A percentile compares a stretch with the other conserved stretches of the same genome.
Evolutionary conservation across 2,888 invertebrate genomes (phyloP).

Genomic region (Boloria euphrosyne): DNA sequence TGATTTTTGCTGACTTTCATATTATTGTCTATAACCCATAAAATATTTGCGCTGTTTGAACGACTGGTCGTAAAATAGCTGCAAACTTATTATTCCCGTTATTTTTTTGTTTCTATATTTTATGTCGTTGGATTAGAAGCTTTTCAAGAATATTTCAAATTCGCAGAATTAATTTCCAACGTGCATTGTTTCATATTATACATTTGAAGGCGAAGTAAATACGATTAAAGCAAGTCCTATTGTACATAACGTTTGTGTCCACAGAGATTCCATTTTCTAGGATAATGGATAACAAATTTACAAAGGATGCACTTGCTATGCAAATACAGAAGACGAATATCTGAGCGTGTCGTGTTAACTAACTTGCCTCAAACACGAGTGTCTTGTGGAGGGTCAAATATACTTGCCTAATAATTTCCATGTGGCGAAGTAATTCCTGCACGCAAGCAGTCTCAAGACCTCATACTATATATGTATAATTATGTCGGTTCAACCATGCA

Average conservation of each 20-base stretch:
- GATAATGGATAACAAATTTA: slow-evolving; percentile 30
- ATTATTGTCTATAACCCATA: no score
- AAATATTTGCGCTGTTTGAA: no score
- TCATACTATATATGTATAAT: neutral
- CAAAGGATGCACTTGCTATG: slow-evolving; percentile 30
- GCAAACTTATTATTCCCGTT: no score
- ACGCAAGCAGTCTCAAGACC: neutral
- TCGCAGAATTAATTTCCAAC: no score
- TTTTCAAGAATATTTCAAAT: no score
- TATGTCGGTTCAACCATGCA: no score
- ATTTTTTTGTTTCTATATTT: no score
- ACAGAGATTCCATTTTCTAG: slow-evolving; percentile 25
- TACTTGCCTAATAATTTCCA: neutral
- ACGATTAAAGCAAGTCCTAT: neutral
- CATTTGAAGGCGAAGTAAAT: neutral
- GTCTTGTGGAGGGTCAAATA: slow-evolving; percentile 9
- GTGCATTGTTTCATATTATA: neutral
- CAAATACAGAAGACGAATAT: slow-evolving; percentile 26
- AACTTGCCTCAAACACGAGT: slow-evolving; percentile 13
- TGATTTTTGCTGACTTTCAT: no score
- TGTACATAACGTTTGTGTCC: slow-evolving; percentile 16
- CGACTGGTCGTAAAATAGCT: no score
- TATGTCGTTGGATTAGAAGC: no score
- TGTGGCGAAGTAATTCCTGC: no score
- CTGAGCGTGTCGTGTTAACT: slow-evolving; percentile 23